These are phyloP conservation scores for Caenorhabditis brenneri DNA, from an alignment of 1,140 invertebrate species.

Conservation along the genomic window DNA sequence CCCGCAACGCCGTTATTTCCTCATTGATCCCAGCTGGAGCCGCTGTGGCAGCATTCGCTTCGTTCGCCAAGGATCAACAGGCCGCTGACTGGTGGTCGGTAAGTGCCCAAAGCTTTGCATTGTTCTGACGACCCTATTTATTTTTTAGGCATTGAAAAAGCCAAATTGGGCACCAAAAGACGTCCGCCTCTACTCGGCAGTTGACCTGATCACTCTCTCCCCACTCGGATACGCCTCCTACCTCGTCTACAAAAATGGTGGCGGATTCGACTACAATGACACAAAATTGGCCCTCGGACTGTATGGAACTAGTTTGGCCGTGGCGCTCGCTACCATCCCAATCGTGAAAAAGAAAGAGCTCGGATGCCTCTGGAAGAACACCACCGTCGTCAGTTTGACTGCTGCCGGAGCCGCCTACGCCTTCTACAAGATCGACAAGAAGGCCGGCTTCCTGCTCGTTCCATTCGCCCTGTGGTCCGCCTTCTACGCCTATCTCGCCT, in stretches of 20 bases:
- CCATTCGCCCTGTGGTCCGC: constrained; percentile 65
- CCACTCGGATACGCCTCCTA: constrained; percentile 70
- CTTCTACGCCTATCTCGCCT: constrained; percentile 61
- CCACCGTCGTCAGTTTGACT: constrained; percentile 56
- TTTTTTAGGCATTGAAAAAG: constrained; percentile 45
- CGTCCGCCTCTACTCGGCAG: constrained; percentile 56
- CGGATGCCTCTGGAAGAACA: constrained; percentile 61
- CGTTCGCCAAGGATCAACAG: constrained; percentile 58
- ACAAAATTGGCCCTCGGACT: constrained; percentile 65
- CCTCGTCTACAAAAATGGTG: constrained; percentile 69
- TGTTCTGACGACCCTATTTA: not conserved
- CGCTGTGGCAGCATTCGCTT: constrained; percentile 54
- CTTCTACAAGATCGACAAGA: constrained; percentile 69
- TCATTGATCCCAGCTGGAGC: constrained; percentile 60
- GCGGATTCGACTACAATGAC: constrained; percentile 70
- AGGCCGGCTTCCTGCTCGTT: constrained; percentile 59
- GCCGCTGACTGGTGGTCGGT: constrained; percentile 59
- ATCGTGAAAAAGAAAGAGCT: constrained; percentile 62
- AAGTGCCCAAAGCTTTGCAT: not conserved
- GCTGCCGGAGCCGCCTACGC: constrained; percentile 61
- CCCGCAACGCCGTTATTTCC: constrained; percentile 60
- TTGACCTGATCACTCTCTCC: constrained; percentile 59
- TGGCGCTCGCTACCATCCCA: constrained; percentile 57
- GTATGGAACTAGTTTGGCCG: constrained; percentile 63
- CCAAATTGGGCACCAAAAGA: constrained; percentile 60